phyloP scores from a whole-genome alignment of 2,113 vertebrate species.

The Eleginops maclovinus region DNA sequence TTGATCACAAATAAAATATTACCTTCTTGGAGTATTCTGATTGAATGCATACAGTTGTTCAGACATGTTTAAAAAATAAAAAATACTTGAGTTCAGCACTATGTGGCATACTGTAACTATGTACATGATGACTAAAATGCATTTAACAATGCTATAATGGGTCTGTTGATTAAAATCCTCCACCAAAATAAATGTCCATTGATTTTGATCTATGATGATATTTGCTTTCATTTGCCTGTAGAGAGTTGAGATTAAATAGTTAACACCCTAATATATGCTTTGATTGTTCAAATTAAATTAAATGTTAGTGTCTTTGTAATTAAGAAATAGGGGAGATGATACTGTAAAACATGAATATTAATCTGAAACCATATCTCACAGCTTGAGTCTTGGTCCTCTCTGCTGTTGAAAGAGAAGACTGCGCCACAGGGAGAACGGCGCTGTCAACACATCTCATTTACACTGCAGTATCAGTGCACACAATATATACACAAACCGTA shows the following conservation, averaged over 20 bases:
- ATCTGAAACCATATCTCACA: background rate
- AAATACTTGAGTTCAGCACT: background rate
- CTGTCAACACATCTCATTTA: slow-evolving; percentile 60
- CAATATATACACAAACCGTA: slow-evolving; percentile 25
- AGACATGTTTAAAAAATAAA: background rate
- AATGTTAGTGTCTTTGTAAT: no score
- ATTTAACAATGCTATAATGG: background rate
- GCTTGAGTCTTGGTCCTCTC: no score
- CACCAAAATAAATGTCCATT: background rate
- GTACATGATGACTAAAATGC: background rate
- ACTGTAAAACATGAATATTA: slow-evolving; percentile 2
- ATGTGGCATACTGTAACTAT: background rate
- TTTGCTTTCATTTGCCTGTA: background rate
- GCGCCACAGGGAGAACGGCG: slow-evolving; percentile 24
- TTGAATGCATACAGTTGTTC: background rate
- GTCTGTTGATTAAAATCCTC: background rate
- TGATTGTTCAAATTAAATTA: background rate
- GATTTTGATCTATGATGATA: background rate
- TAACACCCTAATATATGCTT: background rate
- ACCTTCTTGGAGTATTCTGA: background rate
- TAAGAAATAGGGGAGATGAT: background rate
- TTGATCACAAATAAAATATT: background rate
- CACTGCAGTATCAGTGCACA: slow-evolving; percentile 5
- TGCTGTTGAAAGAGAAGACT: slow-evolving; percentile 37
- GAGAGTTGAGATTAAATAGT: background rate